Evolutionary conservation across 2,113 vertebrate genomes (phyloP).

Genomic region (Pachycephala philippinensis): DNA sequence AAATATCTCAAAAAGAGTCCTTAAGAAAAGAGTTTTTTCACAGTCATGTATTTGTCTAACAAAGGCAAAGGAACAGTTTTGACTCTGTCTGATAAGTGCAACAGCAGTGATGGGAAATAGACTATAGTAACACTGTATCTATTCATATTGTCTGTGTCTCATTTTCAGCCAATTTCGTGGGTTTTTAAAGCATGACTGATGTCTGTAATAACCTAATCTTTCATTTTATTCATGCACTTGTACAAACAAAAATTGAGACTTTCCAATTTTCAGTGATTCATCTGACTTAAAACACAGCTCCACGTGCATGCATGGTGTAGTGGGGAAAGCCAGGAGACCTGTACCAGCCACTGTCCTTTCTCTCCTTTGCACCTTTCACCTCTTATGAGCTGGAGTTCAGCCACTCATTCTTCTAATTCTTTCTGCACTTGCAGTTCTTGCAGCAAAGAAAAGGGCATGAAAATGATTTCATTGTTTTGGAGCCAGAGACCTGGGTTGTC

Average conservation of each 20-base stretch:
- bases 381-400: background rate
- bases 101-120: background rate
- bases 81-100: background rate
- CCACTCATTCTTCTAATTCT: background rate
- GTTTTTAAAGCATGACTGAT: background rate
- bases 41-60: background rate
- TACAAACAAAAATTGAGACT: background rate
- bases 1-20: background rate
- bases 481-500: background rate
- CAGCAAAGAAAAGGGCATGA: background rate
- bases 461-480: background rate
- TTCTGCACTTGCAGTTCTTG: background rate
- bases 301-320: background rate
- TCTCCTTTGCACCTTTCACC: background rate
- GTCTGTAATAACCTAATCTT: background rate
- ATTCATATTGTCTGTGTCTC: slow-evolving; percentile 2
- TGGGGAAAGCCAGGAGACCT: background rate
- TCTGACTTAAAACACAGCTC: background rate
- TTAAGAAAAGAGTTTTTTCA: background rate
- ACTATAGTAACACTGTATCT: background rate
- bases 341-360: background rate
- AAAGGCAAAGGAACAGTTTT: background rate
- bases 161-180: background rate
- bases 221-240: background rate
- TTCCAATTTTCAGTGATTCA: background rate